These are phyloP conservation scores for Gobiocypris rarus DNA, from an alignment of 2,113 vertebrate species.

Conservation along the genomic window DNA sequence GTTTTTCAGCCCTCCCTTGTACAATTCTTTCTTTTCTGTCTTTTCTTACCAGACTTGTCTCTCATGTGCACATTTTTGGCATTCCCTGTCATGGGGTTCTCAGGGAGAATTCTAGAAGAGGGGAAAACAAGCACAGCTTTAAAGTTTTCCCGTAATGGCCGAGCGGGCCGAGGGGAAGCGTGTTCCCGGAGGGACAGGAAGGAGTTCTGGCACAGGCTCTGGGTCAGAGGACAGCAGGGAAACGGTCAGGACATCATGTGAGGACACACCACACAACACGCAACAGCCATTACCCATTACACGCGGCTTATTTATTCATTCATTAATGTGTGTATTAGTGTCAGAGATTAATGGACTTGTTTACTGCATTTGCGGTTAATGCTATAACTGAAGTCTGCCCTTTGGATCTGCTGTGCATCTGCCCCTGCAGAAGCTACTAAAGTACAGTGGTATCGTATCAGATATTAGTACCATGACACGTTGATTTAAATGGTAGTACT, in stretches of 20 bases:
- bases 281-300: conserved; percentile 8
- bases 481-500: not conserved
- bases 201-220: conserved; percentile 13
- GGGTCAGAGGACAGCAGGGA: conserved; percentile 51
- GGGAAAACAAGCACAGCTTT: conserved; percentile 66
- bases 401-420: conserved; percentile 17
- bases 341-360: conserved; percentile 16
- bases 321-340: conserved; percentile 19
- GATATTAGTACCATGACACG: not conserved
- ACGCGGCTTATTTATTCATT: not conserved
- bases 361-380: conserved; percentile 1
- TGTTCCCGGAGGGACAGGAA: conserved; percentile 55
- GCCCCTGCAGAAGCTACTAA: not conserved
- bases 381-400: not conserved
- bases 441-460: not conserved
- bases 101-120: conserved; percentile 41
- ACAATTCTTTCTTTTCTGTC: conserved; percentile 53
- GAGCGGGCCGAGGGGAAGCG: conserved; percentile 59
- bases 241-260: conserved; percentile 9
- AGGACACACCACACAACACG: not conserved
- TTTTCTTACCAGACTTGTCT: not conserved
- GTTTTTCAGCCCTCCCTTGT: conserved; percentile 67
- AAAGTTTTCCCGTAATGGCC: conserved; percentile 61
- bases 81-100: conserved; percentile 56
- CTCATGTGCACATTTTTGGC: conserved; percentile 53